A percentile compares a stretch with the other conserved stretches of the same genome.
Evolutionary conservation across 2,113 vertebrate species (phyloP).

Genomic region (Saguinus midas): DNA sequence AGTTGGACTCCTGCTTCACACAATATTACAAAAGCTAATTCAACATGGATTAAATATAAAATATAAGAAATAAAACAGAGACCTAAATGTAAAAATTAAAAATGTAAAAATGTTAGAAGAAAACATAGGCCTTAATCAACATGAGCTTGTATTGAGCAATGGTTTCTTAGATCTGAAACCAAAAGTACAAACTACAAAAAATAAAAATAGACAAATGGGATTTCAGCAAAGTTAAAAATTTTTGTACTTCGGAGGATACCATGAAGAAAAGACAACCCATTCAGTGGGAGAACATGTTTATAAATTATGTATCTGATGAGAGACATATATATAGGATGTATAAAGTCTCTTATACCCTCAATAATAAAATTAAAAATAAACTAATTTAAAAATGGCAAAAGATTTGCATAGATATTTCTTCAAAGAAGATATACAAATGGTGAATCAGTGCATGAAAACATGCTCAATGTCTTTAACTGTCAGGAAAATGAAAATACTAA

Average conservation of each 20-base stretch:
- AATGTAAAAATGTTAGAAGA: background rate
- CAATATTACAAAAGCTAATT: background rate
- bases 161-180: background rate
- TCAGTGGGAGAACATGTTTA: background rate
- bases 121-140: background rate
- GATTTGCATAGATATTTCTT: background rate
- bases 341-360: background rate
- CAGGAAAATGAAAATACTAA: background rate
- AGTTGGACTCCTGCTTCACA: background rate
- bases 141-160: background rate
- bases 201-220: background rate
- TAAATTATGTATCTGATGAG: background rate
- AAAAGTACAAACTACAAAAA: background rate
- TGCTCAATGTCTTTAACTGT: background rate
- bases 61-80: background rate
- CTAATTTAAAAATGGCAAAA: background rate
- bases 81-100: background rate
- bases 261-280: background rate
- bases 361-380: conserved; percentile 1
- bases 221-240: background rate
- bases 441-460: background rate
- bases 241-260: background rate
- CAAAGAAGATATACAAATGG: background rate
- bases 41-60: background rate
- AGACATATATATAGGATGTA: background rate